Evolutionary conservation across 2,888 invertebrate genomes (phyloP), one percentile per base, ranked within the genome.

Genomic region (Lydus trimaculatus): DNA sequence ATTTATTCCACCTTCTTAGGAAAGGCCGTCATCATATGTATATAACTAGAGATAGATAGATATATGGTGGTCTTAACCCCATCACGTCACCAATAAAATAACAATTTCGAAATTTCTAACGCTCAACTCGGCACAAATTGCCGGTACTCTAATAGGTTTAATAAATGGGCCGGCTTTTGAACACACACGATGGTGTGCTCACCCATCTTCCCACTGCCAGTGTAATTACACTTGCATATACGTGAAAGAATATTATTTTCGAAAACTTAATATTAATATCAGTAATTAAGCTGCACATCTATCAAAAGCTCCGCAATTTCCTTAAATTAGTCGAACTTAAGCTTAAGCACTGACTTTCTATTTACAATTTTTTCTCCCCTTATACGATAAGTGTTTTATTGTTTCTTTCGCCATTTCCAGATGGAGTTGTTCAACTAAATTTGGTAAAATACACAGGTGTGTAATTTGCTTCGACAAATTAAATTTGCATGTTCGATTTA

Each of bases 181-280:
- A 78, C 78, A 76, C 78, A 78, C 78, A 78, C 78, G 78, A 74
- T 71, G n/a, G n/a, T n/a, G n/a, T n/a, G 77, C 71, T 48, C 56
- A 65, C 61, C 61, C 73, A 71, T 77, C 73, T 77, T 76, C 76
- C 75, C 76, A 73, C 68, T 75, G 65, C 73, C 64, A 75, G n/a
- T 73, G 75, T 76, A 78, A 78, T 78, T 78, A 77, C 73, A 58
- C 67, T 78, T 78, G 75, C 72, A 58, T 66, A 70, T 71, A 76
- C 75, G 74, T 76, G 75, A 73, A 68, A 66, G 70, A 73, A 72
- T 76, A 71, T 70, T 70, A 58, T 61, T 20, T 33, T 36, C 61
- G 36, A 61, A 61, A 36, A 39, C 5, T 36, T 11, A 31, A 20
- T 36, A n/a, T 60, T 60, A 60, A 31, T 17, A 15, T 60, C 23